Conservation (phyloP, 2,113 vertebrate species). For the Pelmatolapia mariae region DNA sequence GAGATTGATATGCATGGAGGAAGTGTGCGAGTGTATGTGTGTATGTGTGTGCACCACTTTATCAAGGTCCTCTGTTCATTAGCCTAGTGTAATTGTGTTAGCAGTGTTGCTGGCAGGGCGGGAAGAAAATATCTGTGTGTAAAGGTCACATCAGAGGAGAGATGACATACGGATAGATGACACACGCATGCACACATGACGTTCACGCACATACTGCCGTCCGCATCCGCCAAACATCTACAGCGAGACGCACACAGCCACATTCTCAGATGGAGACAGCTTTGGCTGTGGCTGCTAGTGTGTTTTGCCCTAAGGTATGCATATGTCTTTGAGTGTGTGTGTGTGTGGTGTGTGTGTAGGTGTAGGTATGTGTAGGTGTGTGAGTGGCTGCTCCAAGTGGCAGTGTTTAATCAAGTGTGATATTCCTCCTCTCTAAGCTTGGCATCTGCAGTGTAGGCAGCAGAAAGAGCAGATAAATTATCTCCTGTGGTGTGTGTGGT, state of each 20-base stretch:
- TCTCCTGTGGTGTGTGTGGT: neutral
- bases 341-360: neutral
- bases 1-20: slow-evolving; percentile 67
- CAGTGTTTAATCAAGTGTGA: slow-evolving; percentile 52
- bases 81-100: slow-evolving; percentile 76
- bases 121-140: slow-evolving; percentile 63
- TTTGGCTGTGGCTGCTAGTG: neutral
- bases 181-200: slow-evolving; percentile 3
- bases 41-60: slow-evolving; percentile 39
- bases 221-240: neutral
- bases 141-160: slow-evolving; percentile 69
- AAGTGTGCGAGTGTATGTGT: slow-evolving; percentile 1
- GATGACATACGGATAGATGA: slow-evolving; percentile 57
- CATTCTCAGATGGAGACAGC: neutral
- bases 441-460: slow-evolving; percentile 25
- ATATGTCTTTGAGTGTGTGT: slow-evolving; percentile 9
- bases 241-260: neutral
- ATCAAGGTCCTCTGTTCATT: slow-evolving; percentile 69
- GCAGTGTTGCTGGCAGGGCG: slow-evolving; percentile 60
- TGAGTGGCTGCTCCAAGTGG: slow-evolving; percentile 37
- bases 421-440: slow-evolving; percentile 40
- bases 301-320: slow-evolving; percentile 19
- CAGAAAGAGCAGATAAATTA: slow-evolving; percentile 26
- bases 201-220: neutral
- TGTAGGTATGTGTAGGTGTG: slow-evolving; percentile 36